Evolutionary conservation across 1,140 invertebrate species (phyloP), one percentile per base, ranked within the genome.

Genomic region (Eciton burchellii): DNA sequence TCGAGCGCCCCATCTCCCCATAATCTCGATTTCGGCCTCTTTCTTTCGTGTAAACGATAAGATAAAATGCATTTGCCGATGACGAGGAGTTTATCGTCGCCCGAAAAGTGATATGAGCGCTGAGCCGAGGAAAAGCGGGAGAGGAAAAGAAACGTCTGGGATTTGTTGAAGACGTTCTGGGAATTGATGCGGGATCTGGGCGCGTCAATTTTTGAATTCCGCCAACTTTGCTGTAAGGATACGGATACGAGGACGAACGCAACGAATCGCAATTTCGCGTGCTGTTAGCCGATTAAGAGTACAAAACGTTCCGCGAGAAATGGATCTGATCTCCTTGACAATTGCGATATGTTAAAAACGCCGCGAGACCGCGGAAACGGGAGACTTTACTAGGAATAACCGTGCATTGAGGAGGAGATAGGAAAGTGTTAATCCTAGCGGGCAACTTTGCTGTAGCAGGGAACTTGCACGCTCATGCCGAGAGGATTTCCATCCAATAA

Each of bases 401-500:
- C 68, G 91, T 88, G 84, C 91, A 92, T 93, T 84, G 91, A 89
- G 90, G 83, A 84, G 86, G 83, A 94, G 92, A 94, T 94, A 93
- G 93, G 93, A 94, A 94, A 94, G 93, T 94, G 93, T 94, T 94
- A 94, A 94, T 94, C 93, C 92, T 84, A 76, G 82, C 81, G 89
- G 89, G 92, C 91, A 94, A 94, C 91, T 94, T 94, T 92, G 92
- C 90, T 92, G 90, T 90, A 90, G 90, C 90, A 90, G 90, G 90
- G 91, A 94, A 92, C 89, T 92, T 93, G 90, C 90, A 89, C 92
- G 91, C 93, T 94, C 92, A 94, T 91, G 90, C 91, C 89, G 88
- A 88, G 93, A 94, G 93, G 93, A 94, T 94, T 94, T 93, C 89
- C 93, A 93, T 93, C 91, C 91, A 93, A 94, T 94, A 94, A 94